Base-by-base conservation (phyloP, 2,113 vertebrate genomes). In the Dascyllus trimaculatus region DNA sequence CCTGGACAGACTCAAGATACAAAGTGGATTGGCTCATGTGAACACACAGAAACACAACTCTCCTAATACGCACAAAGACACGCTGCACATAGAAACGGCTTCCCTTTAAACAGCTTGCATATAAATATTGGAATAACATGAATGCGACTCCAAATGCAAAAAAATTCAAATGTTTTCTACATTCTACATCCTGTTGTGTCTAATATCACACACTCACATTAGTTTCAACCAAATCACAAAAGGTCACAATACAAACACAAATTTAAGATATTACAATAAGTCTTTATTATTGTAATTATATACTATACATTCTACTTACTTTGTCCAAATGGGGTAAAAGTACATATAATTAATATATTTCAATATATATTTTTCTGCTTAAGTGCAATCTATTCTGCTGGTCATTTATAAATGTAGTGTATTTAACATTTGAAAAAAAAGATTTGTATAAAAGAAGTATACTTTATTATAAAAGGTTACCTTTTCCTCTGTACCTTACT, bases 201-300 rank as follows among this genome's bases (percentile, higher is more conserved):
- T 19, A 2, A 64, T 6, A 26, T 19, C 8, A 19, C 45, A 40
- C 11, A 35, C 24, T 6, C 49, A 15, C 10, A 46, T 56, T 43
- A 45, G 26, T 45, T 11, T 15, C 56, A 49, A 48, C 1, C 6
- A 15, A 29, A 69, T 60, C 24, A 59, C 32, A 40, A 52, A 75
- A 26, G 24, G 43, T 8, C 26, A 19, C 22, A 38, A 58, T 6
- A 53, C 18, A 2, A 32, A 74, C 40, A 59, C 53, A 46, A 29
- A 63, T 63, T 18, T 45, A 72, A 81, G 64, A 78, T 45, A 66
- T 78, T 72, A 78, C 26, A 86, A 77, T 83, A 58, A 80, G 49
- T 80, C 69, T 91, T 88, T 90, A 84, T 91, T 90, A 71, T 38
- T 70, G 57, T 65, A 38, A 69, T 86, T 75, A 71, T 78, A 84